These are phyloP conservation scores for Sialis fuliginosa DNA, from an alignment of 2,888 invertebrate genomes.

Conservation along the genomic window DNA sequence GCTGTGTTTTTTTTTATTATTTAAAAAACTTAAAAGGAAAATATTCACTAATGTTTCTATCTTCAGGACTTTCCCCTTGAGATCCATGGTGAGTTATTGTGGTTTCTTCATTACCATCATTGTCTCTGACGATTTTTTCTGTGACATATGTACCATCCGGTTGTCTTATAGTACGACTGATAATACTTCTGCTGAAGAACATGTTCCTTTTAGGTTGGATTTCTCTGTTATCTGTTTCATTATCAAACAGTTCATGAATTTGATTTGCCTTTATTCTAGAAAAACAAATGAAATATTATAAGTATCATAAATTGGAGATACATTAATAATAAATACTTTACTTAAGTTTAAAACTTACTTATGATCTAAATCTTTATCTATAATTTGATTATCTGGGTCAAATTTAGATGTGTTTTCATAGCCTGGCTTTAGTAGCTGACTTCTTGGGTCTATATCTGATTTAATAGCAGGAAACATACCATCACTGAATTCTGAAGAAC, in stretches of 20 bases:
- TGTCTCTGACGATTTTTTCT: slow-evolving; percentile 33
- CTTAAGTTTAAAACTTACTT: slow-evolving; percentile 32
- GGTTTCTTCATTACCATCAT: slow-evolving; percentile 37
- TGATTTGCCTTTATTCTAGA: too few species aligned
- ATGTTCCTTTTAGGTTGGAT: slow-evolving; percentile 9
- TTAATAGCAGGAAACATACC: background rate
- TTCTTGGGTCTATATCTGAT: slow-evolving; percentile 15
- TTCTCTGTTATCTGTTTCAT: slow-evolving; percentile 1
- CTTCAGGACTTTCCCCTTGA: slow-evolving; percentile 14
- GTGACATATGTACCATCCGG: slow-evolving; percentile 41
- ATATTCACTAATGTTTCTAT: too few species aligned
- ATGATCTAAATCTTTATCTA: slow-evolving; percentile 36
- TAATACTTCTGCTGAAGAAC: slow-evolving; percentile 32
- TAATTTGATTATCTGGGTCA: slow-evolving; percentile 14
- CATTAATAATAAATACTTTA: too few species aligned
- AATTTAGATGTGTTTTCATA: slow-evolving; percentile 16
- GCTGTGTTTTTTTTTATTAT: background rate
- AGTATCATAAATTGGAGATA: too few species aligned
- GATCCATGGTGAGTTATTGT: slow-evolving; percentile 28
- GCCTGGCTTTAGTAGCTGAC: slow-evolving; percentile 34
- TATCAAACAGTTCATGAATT: too few species aligned
- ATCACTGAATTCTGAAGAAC: too few species aligned
- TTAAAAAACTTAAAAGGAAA: too few species aligned
- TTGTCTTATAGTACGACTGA: slow-evolving; percentile 31
- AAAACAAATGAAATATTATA: too few species aligned